Conservation (phyloP, 2,888 invertebrate genomes). For the Nineta flava region DNA sequence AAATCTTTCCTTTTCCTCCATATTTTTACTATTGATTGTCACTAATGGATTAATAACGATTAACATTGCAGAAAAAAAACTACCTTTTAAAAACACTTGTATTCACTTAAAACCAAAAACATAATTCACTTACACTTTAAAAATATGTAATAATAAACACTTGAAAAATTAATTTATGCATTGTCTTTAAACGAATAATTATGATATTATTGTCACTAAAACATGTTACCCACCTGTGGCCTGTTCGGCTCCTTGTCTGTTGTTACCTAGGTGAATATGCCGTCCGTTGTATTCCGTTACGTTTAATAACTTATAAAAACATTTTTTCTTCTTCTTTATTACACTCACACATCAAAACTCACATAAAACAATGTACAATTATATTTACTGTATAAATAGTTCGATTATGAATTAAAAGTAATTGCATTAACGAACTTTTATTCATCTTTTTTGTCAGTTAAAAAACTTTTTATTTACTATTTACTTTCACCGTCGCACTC, state of each 20-base stretch:
- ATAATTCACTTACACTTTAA: not conserved
- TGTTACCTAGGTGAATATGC: not conserved
- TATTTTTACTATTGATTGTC: not conserved
- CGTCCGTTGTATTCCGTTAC: not conserved
- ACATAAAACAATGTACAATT: not conserved
- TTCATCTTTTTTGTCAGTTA: too few species aligned
- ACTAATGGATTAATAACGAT: not conserved
- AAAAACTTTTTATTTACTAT: too few species aligned
- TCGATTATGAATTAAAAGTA: too few species aligned
- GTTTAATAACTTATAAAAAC: not conserved
- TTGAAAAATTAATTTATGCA: not conserved
- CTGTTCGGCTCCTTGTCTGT: not conserved
- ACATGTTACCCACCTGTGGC: too few species aligned
- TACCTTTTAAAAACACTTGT: not conserved
- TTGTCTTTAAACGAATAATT: not conserved
- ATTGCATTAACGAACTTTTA: too few species aligned
- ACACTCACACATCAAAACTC: not conserved
- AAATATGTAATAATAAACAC: not conserved
- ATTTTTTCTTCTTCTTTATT: not conserved
- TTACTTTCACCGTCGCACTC: too few species aligned
- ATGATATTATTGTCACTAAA: too few species aligned
- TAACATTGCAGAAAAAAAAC: not conserved
- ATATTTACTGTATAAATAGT: not conserved
- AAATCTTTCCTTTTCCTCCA: constrained; percentile 1
- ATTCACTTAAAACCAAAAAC: not conserved